Conservation (phyloP, 37 sponge, comb jelly and placozoan genomes). For the Ephydatia muelleri region DNA sequence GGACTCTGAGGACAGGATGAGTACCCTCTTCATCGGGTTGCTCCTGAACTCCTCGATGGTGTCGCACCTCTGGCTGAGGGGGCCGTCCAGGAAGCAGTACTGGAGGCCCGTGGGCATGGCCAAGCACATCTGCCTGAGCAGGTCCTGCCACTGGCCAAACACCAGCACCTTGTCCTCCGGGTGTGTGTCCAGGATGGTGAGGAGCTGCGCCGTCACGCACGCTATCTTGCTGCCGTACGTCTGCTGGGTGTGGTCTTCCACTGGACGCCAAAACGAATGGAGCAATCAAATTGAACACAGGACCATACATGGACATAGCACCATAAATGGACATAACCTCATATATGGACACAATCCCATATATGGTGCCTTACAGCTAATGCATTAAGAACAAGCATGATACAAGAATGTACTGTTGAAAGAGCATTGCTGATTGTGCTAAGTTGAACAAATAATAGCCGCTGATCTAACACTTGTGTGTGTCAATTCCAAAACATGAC, state of each 20-base stretch:
- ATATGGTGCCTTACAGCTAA: no score
- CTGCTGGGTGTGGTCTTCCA: neutral
- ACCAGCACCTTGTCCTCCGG: neutral
- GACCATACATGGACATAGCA: no score
- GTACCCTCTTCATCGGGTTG: neutral
- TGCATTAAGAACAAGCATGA: no score
- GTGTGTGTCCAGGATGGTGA: neutral
- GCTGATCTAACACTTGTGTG: no score
- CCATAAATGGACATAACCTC: no score
- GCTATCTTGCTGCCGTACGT: neutral
- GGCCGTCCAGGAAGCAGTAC: constrained; percentile 10
- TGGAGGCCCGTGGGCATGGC: neutral
- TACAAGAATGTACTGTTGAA: no score
- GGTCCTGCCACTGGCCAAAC: constrained; percentile 8
- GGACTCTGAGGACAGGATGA: neutral
- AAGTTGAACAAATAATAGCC: no score
- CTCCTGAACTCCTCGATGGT: neutral
- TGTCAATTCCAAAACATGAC: no score
- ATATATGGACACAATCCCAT: no score
- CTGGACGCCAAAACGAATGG: no score
- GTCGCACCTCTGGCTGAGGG: neutral
- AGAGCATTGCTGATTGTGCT: no score
- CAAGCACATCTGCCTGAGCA: neutral
- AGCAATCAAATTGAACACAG: no score
- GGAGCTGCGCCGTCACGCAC: neutral